phyloP scores from a whole-genome alignment of 2,888 invertebrate species.

The Eledona agricola region DNA sequence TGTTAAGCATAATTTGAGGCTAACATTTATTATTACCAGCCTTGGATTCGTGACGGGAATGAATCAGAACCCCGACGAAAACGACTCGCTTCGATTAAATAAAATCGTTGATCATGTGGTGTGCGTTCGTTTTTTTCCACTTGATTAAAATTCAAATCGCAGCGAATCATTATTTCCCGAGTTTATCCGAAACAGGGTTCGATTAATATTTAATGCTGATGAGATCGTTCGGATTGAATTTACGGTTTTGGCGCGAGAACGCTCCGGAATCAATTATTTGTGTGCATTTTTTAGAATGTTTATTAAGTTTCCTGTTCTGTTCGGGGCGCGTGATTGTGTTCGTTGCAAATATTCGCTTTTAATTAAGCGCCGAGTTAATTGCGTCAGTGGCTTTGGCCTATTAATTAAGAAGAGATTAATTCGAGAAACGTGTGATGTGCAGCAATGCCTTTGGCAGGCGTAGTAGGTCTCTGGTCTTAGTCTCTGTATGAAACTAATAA shows the following conservation, averaged over 20 bases:
- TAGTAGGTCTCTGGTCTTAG: slow-evolving; percentile 17
- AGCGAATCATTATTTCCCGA: slow-evolving; percentile 4
- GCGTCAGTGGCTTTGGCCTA: slow-evolving; percentile 7
- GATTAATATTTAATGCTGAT: slow-evolving; percentile 16
- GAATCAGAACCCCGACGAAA: no score
- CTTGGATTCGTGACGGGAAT: no score
- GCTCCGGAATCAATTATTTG: slow-evolving; percentile 3
- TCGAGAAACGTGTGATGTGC: slow-evolving; percentile 18
- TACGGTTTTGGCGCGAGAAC: slow-evolving; percentile 11
- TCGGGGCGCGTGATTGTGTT: no score
- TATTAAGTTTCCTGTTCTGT: no score
- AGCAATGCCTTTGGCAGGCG: slow-evolving; percentile 10
- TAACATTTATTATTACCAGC: no score
- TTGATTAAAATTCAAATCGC: slow-evolving; percentile 3
- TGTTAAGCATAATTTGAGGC: slow-evolving; percentile 1
- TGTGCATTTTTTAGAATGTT: no score
- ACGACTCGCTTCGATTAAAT: no score
- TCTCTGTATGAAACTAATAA: slow-evolving; percentile 32
- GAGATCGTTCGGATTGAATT: slow-evolving; percentile 7
- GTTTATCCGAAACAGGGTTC: slow-evolving; percentile 3
- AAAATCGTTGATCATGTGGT: no score
- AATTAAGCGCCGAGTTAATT: slow-evolving; percentile 17
- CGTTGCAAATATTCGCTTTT: slow-evolving; percentile 3
- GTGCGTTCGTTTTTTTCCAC: background rate
- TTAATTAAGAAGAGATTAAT: slow-evolving; percentile 23